phyloP scores from a whole-genome alignment of 1,140 invertebrate species.

The Carcinoscorpius rotundicauda region DNA sequence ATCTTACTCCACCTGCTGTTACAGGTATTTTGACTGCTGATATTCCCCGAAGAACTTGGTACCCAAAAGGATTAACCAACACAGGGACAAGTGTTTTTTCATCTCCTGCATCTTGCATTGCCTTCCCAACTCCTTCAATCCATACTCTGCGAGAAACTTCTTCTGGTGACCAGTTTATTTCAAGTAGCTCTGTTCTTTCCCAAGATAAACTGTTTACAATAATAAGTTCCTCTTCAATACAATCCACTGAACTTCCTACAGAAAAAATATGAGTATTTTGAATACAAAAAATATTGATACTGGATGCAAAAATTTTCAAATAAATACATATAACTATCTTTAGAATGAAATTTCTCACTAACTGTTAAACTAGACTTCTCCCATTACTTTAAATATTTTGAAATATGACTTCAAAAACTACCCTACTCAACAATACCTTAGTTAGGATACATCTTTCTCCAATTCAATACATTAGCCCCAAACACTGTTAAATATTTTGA shows the following conservation, averaged over 20 bases:
- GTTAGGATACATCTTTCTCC: no score
- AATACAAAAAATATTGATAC: no score
- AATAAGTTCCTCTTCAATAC: conserved; percentile 18
- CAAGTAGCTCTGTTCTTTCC: conserved; percentile 18
- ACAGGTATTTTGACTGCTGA: conserved; percentile 18
- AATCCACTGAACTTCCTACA: neutral
- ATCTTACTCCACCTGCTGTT: conserved; percentile 5
- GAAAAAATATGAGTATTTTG: no score
- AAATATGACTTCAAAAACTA: no score
- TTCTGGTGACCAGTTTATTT: conserved; percentile 16
- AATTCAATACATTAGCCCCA: no score
- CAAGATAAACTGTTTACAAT: conserved; percentile 19
- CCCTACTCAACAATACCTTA: no score
- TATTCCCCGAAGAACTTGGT: conserved; percentile 17
- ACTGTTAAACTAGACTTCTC: no score
- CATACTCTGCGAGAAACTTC: conserved; percentile 18
- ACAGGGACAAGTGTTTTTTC: conserved; percentile 18
- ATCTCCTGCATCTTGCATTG: conserved; percentile 17
- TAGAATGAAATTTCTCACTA: no score
- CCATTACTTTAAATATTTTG: no score
- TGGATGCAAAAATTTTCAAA: no score
- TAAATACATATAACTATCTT: no score
- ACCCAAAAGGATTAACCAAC: conserved; percentile 18
- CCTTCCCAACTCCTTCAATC: conserved; percentile 17
- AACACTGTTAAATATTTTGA: no score